Percentiles rank a stretch among this genome's conserved stretches.
Evolutionary conservation across 2,888 invertebrate genomes (phyloP).

Genomic region (Achlya flavicornis): DNA sequence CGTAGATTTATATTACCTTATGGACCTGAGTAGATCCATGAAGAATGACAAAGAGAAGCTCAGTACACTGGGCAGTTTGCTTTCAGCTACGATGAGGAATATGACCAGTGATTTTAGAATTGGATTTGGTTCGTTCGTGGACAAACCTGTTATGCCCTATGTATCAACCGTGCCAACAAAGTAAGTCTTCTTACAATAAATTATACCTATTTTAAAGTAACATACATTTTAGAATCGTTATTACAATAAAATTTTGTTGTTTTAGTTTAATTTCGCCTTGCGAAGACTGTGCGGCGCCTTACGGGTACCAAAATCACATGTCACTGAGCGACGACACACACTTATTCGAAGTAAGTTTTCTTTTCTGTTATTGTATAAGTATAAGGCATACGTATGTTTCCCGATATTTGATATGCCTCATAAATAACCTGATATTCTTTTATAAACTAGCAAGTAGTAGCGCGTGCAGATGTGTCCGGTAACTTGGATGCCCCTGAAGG

Average conservation of each 20-base stretch:
- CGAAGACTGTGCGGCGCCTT: slow-evolving; percentile 94
- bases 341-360: slow-evolving; percentile 92
- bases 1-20: slow-evolving; percentile 98
- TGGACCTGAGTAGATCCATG: slow-evolving; percentile 99
- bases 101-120: slow-evolving; percentile 96
- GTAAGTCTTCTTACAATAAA: slow-evolving; percentile 81
- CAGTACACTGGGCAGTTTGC: slow-evolving; percentile 90
- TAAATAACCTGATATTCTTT: neutral
- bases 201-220: slow-evolving; percentile 6
- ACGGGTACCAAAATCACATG: slow-evolving; percentile 98
- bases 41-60: slow-evolving; percentile 98
- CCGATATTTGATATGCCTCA: neutral
- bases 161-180: slow-evolving; percentile 96
- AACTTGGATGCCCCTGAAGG: slow-evolving; percentile 99
- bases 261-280: slow-evolving; percentile 74
- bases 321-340: slow-evolving; percentile 91
- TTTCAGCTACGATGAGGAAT: slow-evolving; percentile 95
- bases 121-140: slow-evolving; percentile 97
- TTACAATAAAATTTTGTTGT: slow-evolving; percentile 83
- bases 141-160: slow-evolving; percentile 98
- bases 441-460: slow-evolving; percentile 86
- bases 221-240: neutral
- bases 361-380: neutral
- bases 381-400: neutral
- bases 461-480: slow-evolving; percentile 94